Evolutionary conservation across 2,888 invertebrate genomes (phyloP), one percentile per base, ranked within the genome.

Genomic region (Cheiracanthium punctorium): DNA sequence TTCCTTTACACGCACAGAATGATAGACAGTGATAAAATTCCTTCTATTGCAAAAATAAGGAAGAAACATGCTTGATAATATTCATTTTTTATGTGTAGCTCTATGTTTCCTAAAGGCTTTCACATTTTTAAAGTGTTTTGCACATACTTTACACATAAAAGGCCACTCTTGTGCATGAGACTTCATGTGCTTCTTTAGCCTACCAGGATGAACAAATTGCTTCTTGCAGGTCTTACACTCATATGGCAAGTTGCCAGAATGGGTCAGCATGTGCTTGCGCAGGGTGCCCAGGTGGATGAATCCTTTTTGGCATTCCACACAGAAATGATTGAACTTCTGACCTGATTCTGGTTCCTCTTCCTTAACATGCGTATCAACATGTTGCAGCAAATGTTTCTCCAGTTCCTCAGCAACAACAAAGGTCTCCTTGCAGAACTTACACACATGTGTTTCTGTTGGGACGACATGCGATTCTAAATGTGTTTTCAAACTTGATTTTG

Each of bases 361-460:
- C 7, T 33, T 24, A 20, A 20, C 28, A 64, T 5, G n/a, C 1
- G n/a, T 37, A 14, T 74, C 48, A 0, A 70, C 52, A 29, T 79
- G 84, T 17, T 70, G 20, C 24, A 52, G 28, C n/a, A 85, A 58
- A 64, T 85, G 84, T 20, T 69, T 30, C n/a, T 79, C 74, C 12
- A 85, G 52, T 8, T 70, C 64, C 1, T 74, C 79, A 24, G 73
- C 48, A 1, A 64, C n/a, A 17, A 20, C 5, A 74, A 85, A 85
- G 4, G 12, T 24, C n/a, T 33, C 30, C 24, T 85, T 79, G 30
- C 84, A 85, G 7, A 85, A 43, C n/a, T 85, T 85, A n/a, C 84
- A 85, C 8, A 32, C 33, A 73, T 85, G 74, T n/a, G 17, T 28
- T 29, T 32, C 41, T 24, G 29, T 10, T 12, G 28, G 4, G 5